phyloP scores from a whole-genome alignment of 2,888 invertebrate species.

The Phania funesta region DNA sequence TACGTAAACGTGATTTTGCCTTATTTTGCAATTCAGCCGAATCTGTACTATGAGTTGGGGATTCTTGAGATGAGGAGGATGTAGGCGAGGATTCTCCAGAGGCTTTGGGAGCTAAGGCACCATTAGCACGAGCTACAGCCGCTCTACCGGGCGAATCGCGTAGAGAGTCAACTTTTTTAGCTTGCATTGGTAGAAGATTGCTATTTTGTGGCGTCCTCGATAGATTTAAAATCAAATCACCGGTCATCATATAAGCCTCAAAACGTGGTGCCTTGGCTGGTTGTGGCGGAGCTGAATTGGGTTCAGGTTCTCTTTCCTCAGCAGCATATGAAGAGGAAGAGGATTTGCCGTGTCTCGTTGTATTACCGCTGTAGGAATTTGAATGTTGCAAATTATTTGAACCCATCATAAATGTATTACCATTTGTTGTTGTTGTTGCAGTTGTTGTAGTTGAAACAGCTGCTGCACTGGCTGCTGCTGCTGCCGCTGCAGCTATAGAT shows the following conservation, averaged over 20 bases:
- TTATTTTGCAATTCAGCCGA: conserved; percentile 75
- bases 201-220: conserved; percentile 89
- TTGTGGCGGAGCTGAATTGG: conserved; percentile 77
- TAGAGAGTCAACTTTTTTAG: conserved; percentile 80
- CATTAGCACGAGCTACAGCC: conserved; percentile 76
- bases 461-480: conserved; percentile 64
- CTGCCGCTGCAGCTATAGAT: conserved; percentile 67
- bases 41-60: conserved; percentile 78
- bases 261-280: conserved; percentile 83
- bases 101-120: conserved; percentile 79
- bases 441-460: conserved; percentile 58
- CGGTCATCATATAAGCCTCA: conserved; percentile 99
- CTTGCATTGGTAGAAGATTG: conserved; percentile 82
- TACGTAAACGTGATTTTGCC: conserved; percentile 58
- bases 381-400: conserved; percentile 71
- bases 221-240: conserved; percentile 96
- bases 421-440: conserved; percentile 70
- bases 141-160: conserved; percentile 78
- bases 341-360: conserved; percentile 66
- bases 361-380: conserved; percentile 75
- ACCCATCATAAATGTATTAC: conserved; percentile 52
- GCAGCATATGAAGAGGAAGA: conserved; percentile 31
- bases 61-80: conserved; percentile 80
- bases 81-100: conserved; percentile 80
- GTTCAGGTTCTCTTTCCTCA: conserved; percentile 72